phyloP scores from a whole-genome alignment of 2,113 vertebrate species.

The Clupea harengus region DNA sequence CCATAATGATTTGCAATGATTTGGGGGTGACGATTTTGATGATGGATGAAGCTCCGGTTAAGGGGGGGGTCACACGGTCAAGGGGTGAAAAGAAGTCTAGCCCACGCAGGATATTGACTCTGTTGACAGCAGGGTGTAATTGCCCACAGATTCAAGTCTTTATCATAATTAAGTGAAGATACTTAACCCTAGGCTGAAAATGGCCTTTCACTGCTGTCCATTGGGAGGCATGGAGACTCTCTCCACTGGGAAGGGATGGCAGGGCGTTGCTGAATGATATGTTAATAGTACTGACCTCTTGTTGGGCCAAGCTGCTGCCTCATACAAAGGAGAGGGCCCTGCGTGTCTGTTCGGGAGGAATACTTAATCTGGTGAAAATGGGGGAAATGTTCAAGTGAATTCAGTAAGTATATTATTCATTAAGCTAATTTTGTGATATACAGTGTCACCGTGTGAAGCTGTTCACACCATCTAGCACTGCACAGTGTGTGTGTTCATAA shows the following conservation, averaged over 20 bases:
- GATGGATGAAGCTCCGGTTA: slow-evolving; percentile 54
- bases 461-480: not conserved
- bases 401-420: not conserved
- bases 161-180: slow-evolving; percentile 78
- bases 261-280: slow-evolving; percentile 73
- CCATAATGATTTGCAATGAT: slow-evolving; percentile 57
- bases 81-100: slow-evolving; percentile 45
- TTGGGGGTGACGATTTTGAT: slow-evolving; percentile 46
- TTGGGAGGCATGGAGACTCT: slow-evolving; percentile 68
- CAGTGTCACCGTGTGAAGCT: not conserved
- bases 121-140: slow-evolving; percentile 53
- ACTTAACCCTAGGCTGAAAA: slow-evolving; percentile 69
- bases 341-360: slow-evolving; percentile 51
- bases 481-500: not conserved
- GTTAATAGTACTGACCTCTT: slow-evolving; percentile 73
- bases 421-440: not conserved
- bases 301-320: slow-evolving; percentile 63
- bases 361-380: not conserved
- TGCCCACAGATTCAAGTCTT: slow-evolving; percentile 65
- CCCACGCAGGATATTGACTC: slow-evolving; percentile 59
- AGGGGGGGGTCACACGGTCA: slow-evolving; percentile 49
- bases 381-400: not conserved
- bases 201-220: slow-evolving; percentile 55
- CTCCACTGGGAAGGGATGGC: slow-evolving; percentile 67
- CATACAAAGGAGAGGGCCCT: slow-evolving; percentile 46